phyloP scores from a whole-genome alignment of 2,113 vertebrate species.

The Tringa solitaria region DNA sequence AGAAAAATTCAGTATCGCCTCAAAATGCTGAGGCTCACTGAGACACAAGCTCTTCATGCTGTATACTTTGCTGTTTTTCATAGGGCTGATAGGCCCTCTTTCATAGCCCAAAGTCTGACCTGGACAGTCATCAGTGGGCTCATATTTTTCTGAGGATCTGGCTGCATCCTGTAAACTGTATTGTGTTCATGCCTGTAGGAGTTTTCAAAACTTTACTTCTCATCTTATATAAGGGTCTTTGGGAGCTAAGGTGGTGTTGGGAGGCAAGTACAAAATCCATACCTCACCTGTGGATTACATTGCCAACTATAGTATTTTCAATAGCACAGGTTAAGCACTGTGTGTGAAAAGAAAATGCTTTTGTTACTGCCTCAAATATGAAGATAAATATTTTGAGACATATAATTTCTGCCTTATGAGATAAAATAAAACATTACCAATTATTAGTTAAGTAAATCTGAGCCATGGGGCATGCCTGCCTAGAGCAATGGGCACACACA shows the following conservation, averaged over 20 bases:
- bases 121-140: neutral
- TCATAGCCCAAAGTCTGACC: neutral
- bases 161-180: neutral
- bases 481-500: neutral
- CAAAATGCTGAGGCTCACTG: neutral
- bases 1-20: neutral
- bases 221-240: neutral
- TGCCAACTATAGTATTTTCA: neutral
- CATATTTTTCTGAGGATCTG: neutral
- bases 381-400: neutral
- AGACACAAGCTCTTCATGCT: neutral
- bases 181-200: neutral
- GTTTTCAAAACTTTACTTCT: neutral
- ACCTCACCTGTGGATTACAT: neutral
- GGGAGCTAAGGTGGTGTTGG: accelerated
- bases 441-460: neutral
- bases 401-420: neutral
- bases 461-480: neutral
- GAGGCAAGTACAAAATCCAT: neutral
- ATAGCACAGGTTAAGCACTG: neutral
- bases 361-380: neutral
- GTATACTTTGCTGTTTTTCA: neutral
- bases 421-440: neutral
- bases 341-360: neutral
- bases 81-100: neutral